A percentile compares a stretch with the other conserved stretches of the same genome.
Evolutionary conservation across 1,140 invertebrate genomes (phyloP).

Genomic region (Diorhabda sublineata): DNA sequence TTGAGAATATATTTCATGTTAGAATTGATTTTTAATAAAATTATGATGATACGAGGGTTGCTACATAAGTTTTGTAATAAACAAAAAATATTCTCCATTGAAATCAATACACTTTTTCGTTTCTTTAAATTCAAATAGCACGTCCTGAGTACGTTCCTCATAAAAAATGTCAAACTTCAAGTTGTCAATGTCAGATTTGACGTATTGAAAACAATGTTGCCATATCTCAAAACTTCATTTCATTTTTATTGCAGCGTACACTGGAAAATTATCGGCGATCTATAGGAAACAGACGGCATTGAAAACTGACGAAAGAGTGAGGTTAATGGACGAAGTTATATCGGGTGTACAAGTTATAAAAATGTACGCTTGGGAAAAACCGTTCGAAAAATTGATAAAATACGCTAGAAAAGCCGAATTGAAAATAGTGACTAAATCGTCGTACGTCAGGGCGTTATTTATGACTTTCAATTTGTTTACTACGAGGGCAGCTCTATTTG

Average conservation of each 20-base stretch:
- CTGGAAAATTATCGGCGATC: constrained; percentile 62
- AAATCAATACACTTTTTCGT: no score
- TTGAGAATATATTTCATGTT: no score
- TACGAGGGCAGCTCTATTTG: constrained; percentile 62
- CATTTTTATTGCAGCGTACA: constrained; percentile 52
- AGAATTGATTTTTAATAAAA: no score
- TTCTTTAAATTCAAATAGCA: no score
- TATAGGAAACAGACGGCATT: constrained; percentile 60
- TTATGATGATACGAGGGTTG: no score
- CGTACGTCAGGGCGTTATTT: constrained; percentile 67
- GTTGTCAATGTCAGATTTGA: no score
- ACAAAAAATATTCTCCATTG: no score
- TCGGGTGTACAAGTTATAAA: constrained; percentile 71
- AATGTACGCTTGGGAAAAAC: constrained; percentile 77
- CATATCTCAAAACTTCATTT: neutral
- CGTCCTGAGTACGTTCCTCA: neutral
- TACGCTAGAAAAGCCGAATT: constrained; percentile 58
- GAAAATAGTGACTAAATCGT: constrained; percentile 58
- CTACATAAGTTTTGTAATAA: no score
- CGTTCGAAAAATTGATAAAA: constrained; percentile 61
- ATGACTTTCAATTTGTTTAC: constrained; percentile 69
- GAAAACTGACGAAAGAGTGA: constrained; percentile 70
- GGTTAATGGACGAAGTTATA: constrained; percentile 77
- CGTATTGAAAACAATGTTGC: no score
- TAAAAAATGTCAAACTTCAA: neutral